Evolutionary conservation across 2,797 vertebrate species (phyloP).

Genomic region (Synaphobranchus kaupii): DNA sequence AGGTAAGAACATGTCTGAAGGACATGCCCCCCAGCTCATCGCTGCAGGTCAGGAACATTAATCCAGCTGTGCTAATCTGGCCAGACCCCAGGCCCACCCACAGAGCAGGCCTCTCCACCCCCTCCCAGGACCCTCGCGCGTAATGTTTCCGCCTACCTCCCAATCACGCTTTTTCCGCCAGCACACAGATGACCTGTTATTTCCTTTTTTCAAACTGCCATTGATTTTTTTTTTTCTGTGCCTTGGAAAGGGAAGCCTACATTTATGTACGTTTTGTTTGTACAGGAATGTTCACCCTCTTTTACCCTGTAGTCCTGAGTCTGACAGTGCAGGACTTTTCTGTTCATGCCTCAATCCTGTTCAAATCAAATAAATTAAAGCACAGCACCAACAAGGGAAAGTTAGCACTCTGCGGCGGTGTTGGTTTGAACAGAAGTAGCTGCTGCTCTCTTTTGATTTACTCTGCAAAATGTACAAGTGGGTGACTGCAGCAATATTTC

Average conservation of each 20-base stretch:
- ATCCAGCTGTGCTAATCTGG: neutral
- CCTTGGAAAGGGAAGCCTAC: neutral
- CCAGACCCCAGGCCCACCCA: neutral
- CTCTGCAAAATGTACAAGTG: neutral
- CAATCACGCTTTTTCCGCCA: neutral
- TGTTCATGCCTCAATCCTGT: constrained; percentile 1
- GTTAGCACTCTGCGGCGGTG: neutral
- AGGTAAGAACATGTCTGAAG: constrained; percentile 80
- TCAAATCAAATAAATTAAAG: neutral
- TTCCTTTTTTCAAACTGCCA: constrained; percentile 4
- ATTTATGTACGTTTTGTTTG: neutral
- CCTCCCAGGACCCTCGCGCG: neutral
- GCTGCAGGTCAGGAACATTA: neutral
- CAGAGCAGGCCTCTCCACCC: neutral
- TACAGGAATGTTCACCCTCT: neutral
- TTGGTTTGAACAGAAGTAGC: neutral
- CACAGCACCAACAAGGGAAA: neutral
- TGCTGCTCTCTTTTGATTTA: neutral
- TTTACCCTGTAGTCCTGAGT: neutral
- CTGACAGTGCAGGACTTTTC: neutral
- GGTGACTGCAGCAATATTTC: neutral
- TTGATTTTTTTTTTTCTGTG: neutral
- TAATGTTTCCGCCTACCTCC: neutral
- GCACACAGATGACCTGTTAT: constrained; percentile 8
- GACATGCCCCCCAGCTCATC: constrained; percentile 43